Evolutionary conservation across 2,797 vertebrate species (phyloP), one percentile per base, ranked within the genome.

Genomic region (Ctenopoma kingsleyae): DNA sequence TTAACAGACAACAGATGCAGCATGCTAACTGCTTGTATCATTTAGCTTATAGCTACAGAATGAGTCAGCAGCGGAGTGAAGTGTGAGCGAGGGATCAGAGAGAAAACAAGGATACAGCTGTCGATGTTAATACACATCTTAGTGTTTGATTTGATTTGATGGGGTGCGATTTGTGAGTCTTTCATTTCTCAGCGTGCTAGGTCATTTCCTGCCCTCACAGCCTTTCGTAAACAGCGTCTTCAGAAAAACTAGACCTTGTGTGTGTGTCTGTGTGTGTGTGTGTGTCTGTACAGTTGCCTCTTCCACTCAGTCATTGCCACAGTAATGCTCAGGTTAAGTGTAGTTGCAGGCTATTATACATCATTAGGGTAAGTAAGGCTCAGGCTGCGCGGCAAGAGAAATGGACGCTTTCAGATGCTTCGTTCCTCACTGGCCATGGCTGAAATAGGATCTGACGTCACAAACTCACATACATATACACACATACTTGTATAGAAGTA

Each of bases 331-430:
- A 96, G 96, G 96, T 97, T 96, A 96, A 97, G 95, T 97, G 94
- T 96, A 95, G 96, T 97, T 96, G 94, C 95, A 92, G 96, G 96
- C 96, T 95, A 95, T 97, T 97, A 96, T 95, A 95, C 94, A 94
- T 97, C 97, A 97, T 97, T 97, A 97, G 94, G 93, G 95, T 96
- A 95, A 97, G 96, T 96, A 95, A 95, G 94, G 95, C 94, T 95
- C 95, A 94, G 94, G 94, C 94, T 74, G 87, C 88, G 90, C 84
- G 71, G 91, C 90, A 94, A 95, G 95, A 95, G 94, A 93, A 96
- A 96, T 96, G 95, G 95, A 95, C 93, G 94, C 93, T 94, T 95
- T 94, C 85, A 93, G 95, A 95, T 94, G 88, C 94, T 95, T 95
- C 95, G 96, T 97, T 96, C 94, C 95, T 97, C 96, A 96, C 94